Evolutionary conservation across 2,113 vertebrate genomes (phyloP).

Genomic region (Laterallus jamaicensis): DNA sequence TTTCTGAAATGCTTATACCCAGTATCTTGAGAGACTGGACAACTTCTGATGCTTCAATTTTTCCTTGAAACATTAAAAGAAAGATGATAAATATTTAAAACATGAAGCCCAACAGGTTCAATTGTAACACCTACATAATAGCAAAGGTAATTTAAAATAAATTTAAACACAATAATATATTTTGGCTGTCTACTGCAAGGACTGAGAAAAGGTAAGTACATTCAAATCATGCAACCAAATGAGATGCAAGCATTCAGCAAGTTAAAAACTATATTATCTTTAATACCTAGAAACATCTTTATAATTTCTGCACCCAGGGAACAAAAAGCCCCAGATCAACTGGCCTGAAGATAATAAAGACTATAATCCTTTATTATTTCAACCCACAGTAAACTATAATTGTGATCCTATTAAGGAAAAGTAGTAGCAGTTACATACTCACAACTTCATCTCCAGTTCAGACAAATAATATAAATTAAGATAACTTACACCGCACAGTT

Average conservation of each 20-base stretch:
- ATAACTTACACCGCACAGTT: neutral
- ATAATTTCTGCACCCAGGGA: neutral
- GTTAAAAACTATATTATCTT: neutral
- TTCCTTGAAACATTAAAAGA: slow-evolving; percentile 77
- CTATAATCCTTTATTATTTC: neutral
- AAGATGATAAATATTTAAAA: neutral
- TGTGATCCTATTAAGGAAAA: neutral
- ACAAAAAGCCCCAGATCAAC: neutral
- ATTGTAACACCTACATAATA: neutral
- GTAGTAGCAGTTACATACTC: neutral
- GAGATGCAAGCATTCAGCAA: neutral
- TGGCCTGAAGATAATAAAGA: neutral
- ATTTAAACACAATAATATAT: neutral
- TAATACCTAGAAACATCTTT: neutral
- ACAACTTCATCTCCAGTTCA: neutral
- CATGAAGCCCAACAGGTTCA: neutral
- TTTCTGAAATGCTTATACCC: slow-evolving; percentile 83
- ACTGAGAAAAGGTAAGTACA: neutral
- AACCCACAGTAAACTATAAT: neutral
- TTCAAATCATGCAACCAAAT: neutral
- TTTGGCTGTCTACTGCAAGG: neutral
- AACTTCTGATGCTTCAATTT: slow-evolving; percentile 90
- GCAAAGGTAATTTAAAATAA: neutral
- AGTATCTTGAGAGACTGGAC: slow-evolving; percentile 86
- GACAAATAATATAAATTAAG: neutral